Evolutionary conservation across 1,140 invertebrate genomes (phyloP).

Genomic region (Branchinecta lindahli): DNA sequence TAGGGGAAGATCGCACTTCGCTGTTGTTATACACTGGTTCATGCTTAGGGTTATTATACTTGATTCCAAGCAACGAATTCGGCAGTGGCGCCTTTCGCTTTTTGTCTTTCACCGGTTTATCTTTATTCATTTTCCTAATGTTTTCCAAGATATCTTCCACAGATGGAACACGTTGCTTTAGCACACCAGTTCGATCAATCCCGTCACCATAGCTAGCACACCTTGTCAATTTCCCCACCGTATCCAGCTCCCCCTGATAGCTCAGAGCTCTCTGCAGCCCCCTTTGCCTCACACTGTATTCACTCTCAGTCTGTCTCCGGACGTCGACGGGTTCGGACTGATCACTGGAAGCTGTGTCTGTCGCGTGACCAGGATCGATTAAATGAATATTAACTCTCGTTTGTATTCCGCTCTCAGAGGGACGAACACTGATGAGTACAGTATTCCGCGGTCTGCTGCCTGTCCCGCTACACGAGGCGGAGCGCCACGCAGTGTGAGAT

Average conservation of each 20-base stretch:
- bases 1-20: background rate
- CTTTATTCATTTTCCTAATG: background rate
- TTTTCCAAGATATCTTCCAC: background rate
- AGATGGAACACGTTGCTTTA: background rate
- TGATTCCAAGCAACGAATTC: background rate
- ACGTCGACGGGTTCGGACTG: too few species aligned
- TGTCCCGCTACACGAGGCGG: background rate
- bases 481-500: background rate
- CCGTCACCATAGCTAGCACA: constrained; percentile 2
- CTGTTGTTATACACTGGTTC: background rate
- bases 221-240: background rate
- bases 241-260: background rate
- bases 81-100: background rate
- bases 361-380: background rate
- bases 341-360: too few species aligned
- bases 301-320: background rate
- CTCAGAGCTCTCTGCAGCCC: background rate
- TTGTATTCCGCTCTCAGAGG: background rate
- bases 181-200: background rate
- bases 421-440: background rate
- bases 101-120: background rate
- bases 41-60: background rate
- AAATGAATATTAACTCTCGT: constrained; percentile 3
- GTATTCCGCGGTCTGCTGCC: background rate
- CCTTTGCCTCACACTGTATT: background rate